Percentiles rank a stretch among this genome's conserved stretches.
Evolutionary conservation across 2,797 vertebrate genomes (phyloP).

Genomic region (Cheirogaleus major): DNA sequence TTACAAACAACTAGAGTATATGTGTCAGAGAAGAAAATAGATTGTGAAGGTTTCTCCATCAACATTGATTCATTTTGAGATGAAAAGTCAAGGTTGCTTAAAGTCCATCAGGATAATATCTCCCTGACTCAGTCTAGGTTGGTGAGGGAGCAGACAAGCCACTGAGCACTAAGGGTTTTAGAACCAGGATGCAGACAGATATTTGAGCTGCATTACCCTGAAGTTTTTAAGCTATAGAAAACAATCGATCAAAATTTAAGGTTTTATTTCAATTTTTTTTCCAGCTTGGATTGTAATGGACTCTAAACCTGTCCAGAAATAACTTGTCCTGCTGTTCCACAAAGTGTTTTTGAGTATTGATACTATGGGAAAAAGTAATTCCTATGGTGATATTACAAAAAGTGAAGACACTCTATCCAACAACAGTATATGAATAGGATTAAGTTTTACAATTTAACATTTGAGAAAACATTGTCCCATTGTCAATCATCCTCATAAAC

Average conservation of each 20-base stretch:
- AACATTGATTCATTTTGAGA: not conserved
- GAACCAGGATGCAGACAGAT: not conserved
- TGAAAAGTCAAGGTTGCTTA: not conserved
- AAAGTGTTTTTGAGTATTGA: not conserved
- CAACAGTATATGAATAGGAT: not conserved
- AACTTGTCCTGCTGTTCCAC: not conserved
- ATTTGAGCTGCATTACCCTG: not conserved
- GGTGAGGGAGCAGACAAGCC: not conserved
- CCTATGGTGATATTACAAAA: not conserved
- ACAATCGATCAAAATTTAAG: slow-evolving; percentile 37
- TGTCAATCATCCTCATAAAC: not conserved
- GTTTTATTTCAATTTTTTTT: not conserved
- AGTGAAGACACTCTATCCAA: not conserved
- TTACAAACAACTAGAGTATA: not conserved
- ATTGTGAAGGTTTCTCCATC: not conserved
- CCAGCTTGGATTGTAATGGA: not conserved
- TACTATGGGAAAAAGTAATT: not conserved
- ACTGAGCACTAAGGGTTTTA: not conserved
- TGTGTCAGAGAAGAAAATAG: not conserved
- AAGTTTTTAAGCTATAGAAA: not conserved
- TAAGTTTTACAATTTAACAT: not conserved
- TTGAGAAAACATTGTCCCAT: not conserved
- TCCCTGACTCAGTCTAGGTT: not conserved
- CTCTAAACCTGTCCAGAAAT: not conserved
- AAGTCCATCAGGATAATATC: not conserved